Percentiles rank a stretch among this genome's conserved stretches.
These are phyloP conservation scores for Brachionus koreanus DNA, from an alignment of 1,140 invertebrate genomes.

Conservation along the genomic window DNA sequence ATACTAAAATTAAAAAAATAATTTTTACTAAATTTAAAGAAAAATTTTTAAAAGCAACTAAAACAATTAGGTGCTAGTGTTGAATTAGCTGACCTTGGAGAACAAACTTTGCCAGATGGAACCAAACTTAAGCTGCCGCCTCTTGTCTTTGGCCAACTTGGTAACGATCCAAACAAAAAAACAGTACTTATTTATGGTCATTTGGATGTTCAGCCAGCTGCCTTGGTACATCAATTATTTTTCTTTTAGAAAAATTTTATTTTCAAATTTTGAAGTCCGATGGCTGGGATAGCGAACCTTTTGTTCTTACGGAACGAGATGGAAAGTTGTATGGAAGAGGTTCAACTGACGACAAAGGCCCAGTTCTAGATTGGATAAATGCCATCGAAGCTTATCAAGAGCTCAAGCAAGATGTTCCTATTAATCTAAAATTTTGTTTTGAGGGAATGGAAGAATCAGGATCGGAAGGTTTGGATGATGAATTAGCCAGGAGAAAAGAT, in stretches of 20 bases:
- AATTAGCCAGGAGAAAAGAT: conserved; percentile 62
- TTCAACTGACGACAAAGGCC: conserved; percentile 83
- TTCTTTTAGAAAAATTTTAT: neutral
- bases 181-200: conserved; percentile 93
- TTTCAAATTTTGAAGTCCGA: conserved; percentile 64
- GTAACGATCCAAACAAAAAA: conserved; percentile 76
- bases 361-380: conserved; percentile 82
- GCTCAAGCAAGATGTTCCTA: conserved; percentile 66
- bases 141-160: conserved; percentile 76
- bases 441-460: conserved; percentile 99
- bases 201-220: conserved; percentile 92
- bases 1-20: neutral
- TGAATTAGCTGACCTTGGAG: conserved; percentile 75
- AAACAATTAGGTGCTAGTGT: conserved; percentile 71
- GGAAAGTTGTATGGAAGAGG: conserved; percentile 88
- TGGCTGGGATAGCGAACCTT: conserved; percentile 93
- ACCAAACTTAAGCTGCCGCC: conserved; percentile 74
- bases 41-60: conserved; percentile 60
- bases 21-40: neutral
- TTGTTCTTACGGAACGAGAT: conserved; percentile 78
- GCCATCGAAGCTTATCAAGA: conserved; percentile 81
- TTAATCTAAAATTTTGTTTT: conserved; percentile 85
- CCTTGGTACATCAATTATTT: conserved; percentile 60
- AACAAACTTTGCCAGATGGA: conserved; percentile 69
- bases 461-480: conserved; percentile 85